Percentiles rank a stretch among this genome's conserved stretches.
These are phyloP conservation scores for Cosmorhoe ocellata DNA, from an alignment of 2,888 invertebrate species.

Conservation along the genomic window DNA sequence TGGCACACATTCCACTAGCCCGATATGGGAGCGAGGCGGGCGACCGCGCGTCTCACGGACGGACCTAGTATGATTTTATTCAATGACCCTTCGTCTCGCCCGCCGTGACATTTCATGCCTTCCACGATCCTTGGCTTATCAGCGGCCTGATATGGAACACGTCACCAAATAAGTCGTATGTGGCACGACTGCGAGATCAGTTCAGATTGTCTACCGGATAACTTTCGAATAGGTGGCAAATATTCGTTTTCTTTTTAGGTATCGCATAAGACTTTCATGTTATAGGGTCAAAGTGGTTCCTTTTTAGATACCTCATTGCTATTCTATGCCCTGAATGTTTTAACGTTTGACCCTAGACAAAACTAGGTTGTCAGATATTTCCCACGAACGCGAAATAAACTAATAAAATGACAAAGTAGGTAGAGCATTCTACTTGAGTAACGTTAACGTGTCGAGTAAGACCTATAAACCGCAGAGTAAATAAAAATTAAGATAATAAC, in stretches of 20 bases:
- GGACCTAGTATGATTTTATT: constrained; percentile 55
- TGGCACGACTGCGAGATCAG: constrained; percentile 16
- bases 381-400: constrained; percentile 19
- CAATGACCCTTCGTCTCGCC: constrained; percentile 56
- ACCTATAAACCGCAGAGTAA: constrained; percentile 44
- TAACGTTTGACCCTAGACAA: constrained; percentile 20
- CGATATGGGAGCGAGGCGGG: constrained; percentile 67
- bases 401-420: too few species aligned
- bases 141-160: constrained; percentile 37
- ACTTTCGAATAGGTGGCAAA: constrained; percentile 16
- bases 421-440: constrained; percentile 40
- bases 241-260: constrained; percentile 10
- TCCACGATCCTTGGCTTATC: constrained; percentile 47
- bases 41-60: constrained; percentile 63
- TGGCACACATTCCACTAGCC: constrained; percentile 73
- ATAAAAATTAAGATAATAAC: constrained; percentile 44
- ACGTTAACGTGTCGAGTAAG: constrained; percentile 39
- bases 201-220: constrained; percentile 21
- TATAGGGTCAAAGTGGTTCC: constrained; percentile 5
- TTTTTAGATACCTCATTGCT: constrained; percentile 14
- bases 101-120: constrained; percentile 51
- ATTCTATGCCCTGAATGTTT: constrained; percentile 24
- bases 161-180: constrained; percentile 34
- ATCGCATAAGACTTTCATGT: constrained; percentile 3
- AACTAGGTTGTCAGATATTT: constrained; percentile 25